Evolutionary conservation across 2,113 vertebrate genomes (phyloP).

Genomic region (Xenus cinereus): DNA sequence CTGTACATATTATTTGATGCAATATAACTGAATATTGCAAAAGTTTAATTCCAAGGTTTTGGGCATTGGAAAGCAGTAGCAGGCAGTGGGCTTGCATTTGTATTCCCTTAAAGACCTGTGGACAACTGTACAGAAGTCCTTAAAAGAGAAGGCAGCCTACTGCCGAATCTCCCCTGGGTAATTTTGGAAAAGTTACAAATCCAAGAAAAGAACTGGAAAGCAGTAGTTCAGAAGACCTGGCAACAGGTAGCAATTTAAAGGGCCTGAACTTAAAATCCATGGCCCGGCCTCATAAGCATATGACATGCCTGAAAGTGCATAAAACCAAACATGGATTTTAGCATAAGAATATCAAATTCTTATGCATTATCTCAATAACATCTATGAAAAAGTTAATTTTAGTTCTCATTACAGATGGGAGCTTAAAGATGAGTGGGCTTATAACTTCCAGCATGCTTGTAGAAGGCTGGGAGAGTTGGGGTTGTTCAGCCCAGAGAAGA

Average conservation of each 20-base stretch:
- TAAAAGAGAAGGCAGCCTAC: neutral
- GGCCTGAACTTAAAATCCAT: neutral
- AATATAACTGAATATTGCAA: neutral
- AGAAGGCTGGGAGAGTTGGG: neutral
- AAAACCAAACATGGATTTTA: neutral
- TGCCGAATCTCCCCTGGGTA: neutral
- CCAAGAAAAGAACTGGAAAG: neutral
- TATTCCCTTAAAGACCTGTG: neutral
- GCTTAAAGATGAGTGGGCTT: neutral
- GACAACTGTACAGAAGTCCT: neutral
- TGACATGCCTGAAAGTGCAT: neutral
- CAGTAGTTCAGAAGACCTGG: neutral
- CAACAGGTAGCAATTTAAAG: rapidly evolving
- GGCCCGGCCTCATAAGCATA: neutral
- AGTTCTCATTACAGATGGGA: neutral
- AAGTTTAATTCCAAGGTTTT: neutral
- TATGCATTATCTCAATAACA: neutral
- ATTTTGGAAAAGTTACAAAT: neutral
- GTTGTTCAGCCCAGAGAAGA: neutral
- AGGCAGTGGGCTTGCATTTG: neutral
- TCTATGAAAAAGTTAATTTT: neutral
- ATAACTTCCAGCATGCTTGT: neutral
- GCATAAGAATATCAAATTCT: neutral
- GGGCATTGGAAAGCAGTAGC: neutral
- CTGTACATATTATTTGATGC: neutral